phyloP scores from a whole-genome alignment of 2,888 invertebrate species.

The Cephus spinipes region DNA sequence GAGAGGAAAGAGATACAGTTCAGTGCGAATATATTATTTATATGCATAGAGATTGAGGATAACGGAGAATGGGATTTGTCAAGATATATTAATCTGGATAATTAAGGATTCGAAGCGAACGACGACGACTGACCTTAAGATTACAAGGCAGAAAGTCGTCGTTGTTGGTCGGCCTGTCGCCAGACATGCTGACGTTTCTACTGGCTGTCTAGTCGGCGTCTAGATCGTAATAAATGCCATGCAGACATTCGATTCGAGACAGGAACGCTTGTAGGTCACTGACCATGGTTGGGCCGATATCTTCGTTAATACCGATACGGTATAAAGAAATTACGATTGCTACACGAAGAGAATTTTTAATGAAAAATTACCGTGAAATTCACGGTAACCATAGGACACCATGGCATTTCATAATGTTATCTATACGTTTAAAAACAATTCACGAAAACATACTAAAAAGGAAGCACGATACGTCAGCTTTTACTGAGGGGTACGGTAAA shows the following conservation, averaged over 20 bases:
- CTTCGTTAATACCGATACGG: not conserved
- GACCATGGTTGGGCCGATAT: slow-evolving; percentile 39
- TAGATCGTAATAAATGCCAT: slow-evolving; percentile 59
- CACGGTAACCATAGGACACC: too few species aligned
- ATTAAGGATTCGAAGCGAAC: slow-evolving; percentile 1
- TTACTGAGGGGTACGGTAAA: too few species aligned
- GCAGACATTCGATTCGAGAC: slow-evolving; percentile 35
- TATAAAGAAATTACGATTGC: not conserved
- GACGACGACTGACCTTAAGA: slow-evolving; percentile 6
- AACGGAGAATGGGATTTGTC: not conserved
- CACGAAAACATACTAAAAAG: too few species aligned
- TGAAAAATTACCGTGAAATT: too few species aligned
- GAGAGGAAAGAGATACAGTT: slow-evolving; percentile 12
- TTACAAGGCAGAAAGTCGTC: slow-evolving; percentile 12
- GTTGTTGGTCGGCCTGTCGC: slow-evolving; percentile 31
- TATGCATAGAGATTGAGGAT: not conserved
- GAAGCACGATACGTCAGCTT: too few species aligned
- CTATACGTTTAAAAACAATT: too few species aligned
- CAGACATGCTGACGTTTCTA: slow-evolving; percentile 43
- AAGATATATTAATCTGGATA: not conserved
- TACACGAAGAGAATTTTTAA: too few species aligned
- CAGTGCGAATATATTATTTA: not conserved
- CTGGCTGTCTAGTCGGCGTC: slow-evolving; percentile 57
- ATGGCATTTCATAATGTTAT: too few species aligned
- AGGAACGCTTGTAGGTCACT: slow-evolving; percentile 53